Evolutionary conservation across 1,140 invertebrate genomes (phyloP).

Genomic region (Zaprionus tsacasi): DNA sequence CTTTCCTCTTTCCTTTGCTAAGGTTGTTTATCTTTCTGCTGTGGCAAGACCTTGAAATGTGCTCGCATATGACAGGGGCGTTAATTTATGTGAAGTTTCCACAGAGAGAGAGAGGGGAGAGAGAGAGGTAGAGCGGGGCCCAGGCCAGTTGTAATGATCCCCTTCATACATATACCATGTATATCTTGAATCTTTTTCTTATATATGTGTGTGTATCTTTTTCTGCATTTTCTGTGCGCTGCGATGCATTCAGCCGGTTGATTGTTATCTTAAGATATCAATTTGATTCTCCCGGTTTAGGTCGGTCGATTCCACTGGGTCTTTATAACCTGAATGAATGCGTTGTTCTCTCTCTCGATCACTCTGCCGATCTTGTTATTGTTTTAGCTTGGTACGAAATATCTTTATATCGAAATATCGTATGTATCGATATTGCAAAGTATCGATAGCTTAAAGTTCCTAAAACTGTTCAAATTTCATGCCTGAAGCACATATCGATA

Average conservation of each 20-base stretch:
- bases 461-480: no score
- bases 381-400: background rate
- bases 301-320: background rate
- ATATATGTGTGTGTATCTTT: background rate
- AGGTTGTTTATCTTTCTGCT: constrained; percentile 42
- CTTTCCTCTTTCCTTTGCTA: background rate
- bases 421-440: background rate
- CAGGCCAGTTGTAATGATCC: constrained; percentile 20
- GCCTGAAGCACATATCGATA: background rate
- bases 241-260: constrained; percentile 41
- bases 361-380: no score
- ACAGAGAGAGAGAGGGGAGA: background rate
- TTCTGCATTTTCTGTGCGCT: constrained; percentile 6
- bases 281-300: constrained; percentile 20
- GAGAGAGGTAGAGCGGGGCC: background rate
- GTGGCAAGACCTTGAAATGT: constrained; percentile 73
- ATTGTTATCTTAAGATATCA: constrained; percentile 46
- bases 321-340: constrained; percentile 1
- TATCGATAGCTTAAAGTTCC: no score
- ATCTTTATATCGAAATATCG: constrained; percentile 8
- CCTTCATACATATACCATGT: constrained; percentile 1
- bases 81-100: constrained; percentile 69
- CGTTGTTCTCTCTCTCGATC: constrained; percentile 3
- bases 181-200: constrained; percentile 16
- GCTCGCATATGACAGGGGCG: constrained; percentile 74